Percentiles rank a stretch among this genome's conserved stretches.
Evolutionary conservation across 2,113 vertebrate genomes (phyloP).

Genomic region (Patagioenas fasciata): DNA sequence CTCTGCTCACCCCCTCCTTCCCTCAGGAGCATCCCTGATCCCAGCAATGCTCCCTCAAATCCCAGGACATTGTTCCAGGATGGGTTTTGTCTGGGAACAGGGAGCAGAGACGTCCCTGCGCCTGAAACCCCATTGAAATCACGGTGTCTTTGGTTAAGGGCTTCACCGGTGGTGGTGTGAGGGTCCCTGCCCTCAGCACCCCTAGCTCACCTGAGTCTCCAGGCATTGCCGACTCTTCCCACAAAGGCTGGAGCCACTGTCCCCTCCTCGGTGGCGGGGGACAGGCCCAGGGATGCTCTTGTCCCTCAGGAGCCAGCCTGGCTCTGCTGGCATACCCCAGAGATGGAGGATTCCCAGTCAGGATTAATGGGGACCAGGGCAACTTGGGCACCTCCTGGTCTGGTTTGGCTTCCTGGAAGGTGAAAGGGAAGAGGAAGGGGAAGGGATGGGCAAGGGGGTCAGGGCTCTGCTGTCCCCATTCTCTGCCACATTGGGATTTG

Average conservation of each 20-base stretch:
- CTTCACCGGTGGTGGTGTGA: fast-evolving
- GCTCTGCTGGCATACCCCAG: neutral
- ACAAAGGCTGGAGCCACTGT: neutral
- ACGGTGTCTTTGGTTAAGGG: neutral
- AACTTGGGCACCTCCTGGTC: neutral
- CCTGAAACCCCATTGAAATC: neutral
- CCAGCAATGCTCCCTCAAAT: neutral
- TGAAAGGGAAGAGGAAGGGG: neutral
- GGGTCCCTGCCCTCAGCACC: neutral
- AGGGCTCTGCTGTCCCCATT: neutral
- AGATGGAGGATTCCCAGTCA: fast-evolving
- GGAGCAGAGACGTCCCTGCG: neutral
- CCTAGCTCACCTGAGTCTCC: neutral
- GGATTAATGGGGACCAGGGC: neutral
- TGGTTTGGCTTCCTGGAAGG: neutral
- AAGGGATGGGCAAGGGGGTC: neutral
- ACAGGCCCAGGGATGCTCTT: neutral
- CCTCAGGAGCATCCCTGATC: neutral
- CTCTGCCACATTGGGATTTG: neutral
- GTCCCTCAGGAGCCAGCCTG: neutral
- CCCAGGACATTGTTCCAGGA: neutral
- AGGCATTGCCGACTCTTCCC: neutral
- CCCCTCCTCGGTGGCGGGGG: neutral
- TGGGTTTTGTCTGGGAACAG: neutral
- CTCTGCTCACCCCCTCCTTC: neutral